Percentiles rank a stretch among this genome's conserved stretches.
Evolutionary conservation across 2,888 invertebrate species (phyloP).

Genomic region (Drosophila merina): DNA sequence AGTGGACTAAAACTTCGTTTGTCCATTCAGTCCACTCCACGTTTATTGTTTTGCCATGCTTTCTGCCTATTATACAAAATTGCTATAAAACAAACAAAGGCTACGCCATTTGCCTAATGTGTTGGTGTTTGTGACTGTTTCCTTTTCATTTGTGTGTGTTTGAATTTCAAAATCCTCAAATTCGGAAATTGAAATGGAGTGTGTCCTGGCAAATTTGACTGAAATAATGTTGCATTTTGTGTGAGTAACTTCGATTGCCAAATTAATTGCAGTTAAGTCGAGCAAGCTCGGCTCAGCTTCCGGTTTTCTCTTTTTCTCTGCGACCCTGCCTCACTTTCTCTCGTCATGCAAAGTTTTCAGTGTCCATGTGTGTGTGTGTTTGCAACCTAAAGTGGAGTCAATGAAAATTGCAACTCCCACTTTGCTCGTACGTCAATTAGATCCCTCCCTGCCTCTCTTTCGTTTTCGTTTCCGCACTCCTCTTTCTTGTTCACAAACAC

Average conservation of each 20-base stretch:
- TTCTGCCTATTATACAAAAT: slow-evolving; percentile 66
- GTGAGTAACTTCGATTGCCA: slow-evolving; percentile 78
- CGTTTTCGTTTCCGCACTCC: slow-evolving; percentile 16
- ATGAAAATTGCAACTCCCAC: slow-evolving; percentile 82
- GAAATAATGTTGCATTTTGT: slow-evolving; percentile 41
- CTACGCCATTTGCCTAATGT: slow-evolving; percentile 71
- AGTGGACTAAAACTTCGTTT: slow-evolving; percentile 64
- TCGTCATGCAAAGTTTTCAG: slow-evolving; percentile 11
- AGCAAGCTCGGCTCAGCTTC: slow-evolving; percentile 53
- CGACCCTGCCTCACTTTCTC: background rate
- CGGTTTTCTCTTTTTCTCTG: slow-evolving; percentile 8
- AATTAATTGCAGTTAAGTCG: slow-evolving; percentile 84
- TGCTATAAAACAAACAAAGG: slow-evolving; percentile 50
- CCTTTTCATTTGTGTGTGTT: slow-evolving; percentile 6
- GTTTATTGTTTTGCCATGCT: slow-evolving; percentile 75
- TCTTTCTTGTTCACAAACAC: slow-evolving; percentile 8
- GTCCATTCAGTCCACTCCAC: slow-evolving; percentile 56
- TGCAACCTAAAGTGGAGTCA: slow-evolving; percentile 80
- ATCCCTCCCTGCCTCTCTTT: slow-evolving; percentile 59
- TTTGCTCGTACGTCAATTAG: slow-evolving; percentile 83
- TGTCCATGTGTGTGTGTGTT: slow-evolving; percentile 17
- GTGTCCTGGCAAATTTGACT: background rate
- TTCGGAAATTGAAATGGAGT: slow-evolving; percentile 40
- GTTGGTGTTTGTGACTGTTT: slow-evolving; percentile 42
- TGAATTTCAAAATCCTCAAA: slow-evolving; percentile 23